Evolutionary conservation across 1,140 invertebrate species (phyloP), one percentile per base, ranked within the genome.

Genomic region (Eufriesea mexicana): DNA sequence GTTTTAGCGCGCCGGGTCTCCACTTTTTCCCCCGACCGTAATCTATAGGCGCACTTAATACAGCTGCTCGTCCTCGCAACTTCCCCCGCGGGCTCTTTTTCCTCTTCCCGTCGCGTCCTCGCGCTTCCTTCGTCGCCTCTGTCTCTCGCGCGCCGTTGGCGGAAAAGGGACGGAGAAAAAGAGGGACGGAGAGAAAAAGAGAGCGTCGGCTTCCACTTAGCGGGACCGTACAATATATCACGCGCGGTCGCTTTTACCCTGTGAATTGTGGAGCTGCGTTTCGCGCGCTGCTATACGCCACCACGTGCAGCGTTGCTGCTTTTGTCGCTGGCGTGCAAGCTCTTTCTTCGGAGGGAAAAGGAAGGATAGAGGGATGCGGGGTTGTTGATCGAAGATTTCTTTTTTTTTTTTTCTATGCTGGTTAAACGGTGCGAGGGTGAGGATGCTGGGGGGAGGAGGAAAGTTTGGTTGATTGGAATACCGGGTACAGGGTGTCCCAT

Each of bases 41-140:
- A 94, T 94, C 93, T 94, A 94, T 94, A 91, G 92, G 87, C 92
- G 91, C 93, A 94, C 93, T 94, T 94, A 94, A 93, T 93, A 92
- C 93, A 93, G 91, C 92, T 93, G 93, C 92, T 92, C 55, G 86
- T 87, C 84, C 83, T 74, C 89, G 90, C 90, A 85, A 87, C 80
- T 55, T 67, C 84, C 89, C 83, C 84, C 90, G 86, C 85, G 66
- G 80, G 71, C 64, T 71, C 77, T 77, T 18, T 79, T 59, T 42
- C 61, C 45, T 23, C 45, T 25, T 70, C 49, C 70, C 16, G 68
- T 76, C 62, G 76, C 55, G 79, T 49, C 35, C 49, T 75, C 66
- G 55, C 59, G 59, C 45, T 73, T 75, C 62, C 67, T 68, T 55
- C 47, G 57, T 57, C 73, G 35, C 51, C 72, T 87, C 51, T 81